Base-by-base conservation (phyloP, 2,888 invertebrate genomes). In the Syritta pipiens region DNA sequence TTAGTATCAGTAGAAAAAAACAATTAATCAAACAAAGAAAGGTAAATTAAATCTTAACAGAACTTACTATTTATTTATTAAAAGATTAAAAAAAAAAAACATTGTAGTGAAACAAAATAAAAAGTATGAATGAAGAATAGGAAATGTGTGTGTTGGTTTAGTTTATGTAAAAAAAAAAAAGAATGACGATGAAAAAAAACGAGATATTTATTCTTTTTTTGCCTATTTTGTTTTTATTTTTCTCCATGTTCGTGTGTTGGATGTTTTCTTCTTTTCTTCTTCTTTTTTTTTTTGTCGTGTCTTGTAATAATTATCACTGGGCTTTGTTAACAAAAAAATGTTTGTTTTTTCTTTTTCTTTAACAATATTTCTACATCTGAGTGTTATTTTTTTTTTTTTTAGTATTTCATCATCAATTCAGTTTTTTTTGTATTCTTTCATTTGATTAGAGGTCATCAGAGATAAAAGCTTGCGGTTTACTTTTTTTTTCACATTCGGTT, bases 41-140 rank as follows among this genome's bases (percentile, higher is more conserved):
- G 75, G 76, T 82, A 82, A 83, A 84, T 83, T 84, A 84, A 28
- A 84, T 84, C 82, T 84, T 85, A 85, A 85, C 85, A 84, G 85
- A 83, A 83, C 83, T 84, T 59, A 37, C 55, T 76, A 71, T 76
- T 57, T 67, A 81, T 75, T 55, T 26, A 42, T 55, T 53, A 53
- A 48, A 37, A 67, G 51, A 59, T 44, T 53, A 60, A 59, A 46
- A 68, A 42, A 48, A 40, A 46, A 69, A 67, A 53, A 57, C 35
- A 67, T 67, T 68, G 76, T 63, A 44, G 28, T 69, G 69, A 63
- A 51, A 51, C 44, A 76, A 51, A 69, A 48, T 37, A 37, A 32
- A 44, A 57, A 28, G 37, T 35, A 65, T 20, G 32, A 37, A 63
- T 46, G 57, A 59, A 51, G 12, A 26, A 51, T 57, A 59, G 62